Conservation (phyloP, 37 sponge, comb jelly and placozoan genomes). For the Spongia lamella region DNA sequence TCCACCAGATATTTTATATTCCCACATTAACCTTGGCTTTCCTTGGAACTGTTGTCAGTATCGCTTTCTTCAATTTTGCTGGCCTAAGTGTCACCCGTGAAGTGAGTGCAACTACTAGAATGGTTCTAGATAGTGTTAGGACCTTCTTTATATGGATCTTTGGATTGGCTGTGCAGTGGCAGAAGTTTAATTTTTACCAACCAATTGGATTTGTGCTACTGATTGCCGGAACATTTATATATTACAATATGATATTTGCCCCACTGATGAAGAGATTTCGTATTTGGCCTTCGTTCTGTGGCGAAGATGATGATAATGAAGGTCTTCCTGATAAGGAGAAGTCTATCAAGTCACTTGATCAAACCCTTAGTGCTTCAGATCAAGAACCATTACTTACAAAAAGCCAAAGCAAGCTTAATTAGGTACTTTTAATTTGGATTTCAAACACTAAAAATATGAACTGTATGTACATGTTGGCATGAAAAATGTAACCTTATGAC, state of each 20-base stretch:
- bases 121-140: constrained; percentile 91
- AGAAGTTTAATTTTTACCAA: constrained; percentile 75
- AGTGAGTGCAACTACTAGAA: constrained; percentile 89
- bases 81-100: constrained; percentile 88
- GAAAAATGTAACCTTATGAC: too few relatives aligned
- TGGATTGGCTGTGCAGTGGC: constrained; percentile 81
- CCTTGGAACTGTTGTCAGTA: constrained; percentile 82
- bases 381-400: too few relatives aligned
- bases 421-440: too few relatives aligned
- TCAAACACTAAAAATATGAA: too few relatives aligned
- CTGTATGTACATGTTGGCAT: too few relatives aligned
- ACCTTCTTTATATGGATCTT: constrained; percentile 93
- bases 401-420: too few relatives aligned
- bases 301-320: not conserved
- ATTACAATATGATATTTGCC: constrained; percentile 81
- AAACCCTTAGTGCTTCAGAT: too few relatives aligned
- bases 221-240: constrained; percentile 84
- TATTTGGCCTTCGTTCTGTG: not conserved
- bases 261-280: constrained; percentile 11
- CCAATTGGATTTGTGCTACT: constrained; percentile 84
- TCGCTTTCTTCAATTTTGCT: constrained; percentile 96
- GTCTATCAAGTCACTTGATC: too few relatives aligned
- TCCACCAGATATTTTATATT: constrained; percentile 61
- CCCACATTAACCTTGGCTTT: constrained; percentile 53
- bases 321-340: too few relatives aligned